These are phyloP conservation scores for Spialia ferax DNA, from an alignment of 2,888 invertebrate genomes.

Conservation along the genomic window DNA sequence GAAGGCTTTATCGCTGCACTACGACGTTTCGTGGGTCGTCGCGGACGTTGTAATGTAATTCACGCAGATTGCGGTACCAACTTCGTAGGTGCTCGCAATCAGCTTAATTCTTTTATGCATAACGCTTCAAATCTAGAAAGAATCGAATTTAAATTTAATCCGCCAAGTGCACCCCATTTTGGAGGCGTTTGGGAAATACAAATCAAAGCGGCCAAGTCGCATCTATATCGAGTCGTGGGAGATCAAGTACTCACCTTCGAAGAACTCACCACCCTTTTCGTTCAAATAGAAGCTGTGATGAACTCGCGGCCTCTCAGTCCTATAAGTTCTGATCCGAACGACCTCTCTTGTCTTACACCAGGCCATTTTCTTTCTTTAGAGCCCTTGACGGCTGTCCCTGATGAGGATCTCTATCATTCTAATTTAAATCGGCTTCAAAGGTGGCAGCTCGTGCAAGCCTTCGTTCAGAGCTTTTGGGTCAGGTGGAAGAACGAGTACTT, in stretches of 20 bases:
- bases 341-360: not conserved
- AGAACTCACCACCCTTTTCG: not conserved
- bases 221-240: not conserved
- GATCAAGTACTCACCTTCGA: constrained; percentile 3
- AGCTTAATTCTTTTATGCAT: not conserved
- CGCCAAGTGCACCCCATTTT: not conserved
- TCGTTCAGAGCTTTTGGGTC: not conserved
- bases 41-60: constrained; percentile 1
- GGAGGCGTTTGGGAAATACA: constrained; percentile 4
- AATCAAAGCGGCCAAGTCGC: constrained; percentile 1
- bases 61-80: constrained; percentile 1
- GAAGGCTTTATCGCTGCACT: constrained; percentile 1
- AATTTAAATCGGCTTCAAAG: constrained; percentile 5
- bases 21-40: constrained; percentile 2
- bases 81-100: constrained; percentile 3
- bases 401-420: not conserved
- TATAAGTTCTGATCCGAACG: constrained; percentile 4
- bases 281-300: constrained; percentile 2
- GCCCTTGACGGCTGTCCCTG: constrained; percentile 7
- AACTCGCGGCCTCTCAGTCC: constrained; percentile 10
- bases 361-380: constrained; percentile 12
- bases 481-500: constrained; percentile 1
- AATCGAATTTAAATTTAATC: constrained; percentile 3
- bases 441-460: not conserved
- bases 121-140: not conserved